Evolutionary conservation across 2,113 vertebrate genomes (phyloP).

Genomic region (Irena cyanogastra): DNA sequence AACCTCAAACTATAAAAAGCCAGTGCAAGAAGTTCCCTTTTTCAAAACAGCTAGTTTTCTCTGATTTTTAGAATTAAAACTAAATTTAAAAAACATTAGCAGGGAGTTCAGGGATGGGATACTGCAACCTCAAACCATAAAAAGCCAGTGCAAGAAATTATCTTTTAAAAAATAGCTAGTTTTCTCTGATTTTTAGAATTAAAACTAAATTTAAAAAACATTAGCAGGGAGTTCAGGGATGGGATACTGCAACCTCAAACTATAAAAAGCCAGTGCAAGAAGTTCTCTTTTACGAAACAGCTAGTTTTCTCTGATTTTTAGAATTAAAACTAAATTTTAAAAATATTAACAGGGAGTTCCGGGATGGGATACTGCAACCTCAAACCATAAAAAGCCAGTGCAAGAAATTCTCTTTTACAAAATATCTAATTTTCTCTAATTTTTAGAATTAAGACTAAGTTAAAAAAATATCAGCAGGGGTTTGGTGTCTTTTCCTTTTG

Average conservation of each 20-base stretch:
- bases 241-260: background rate
- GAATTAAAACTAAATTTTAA: background rate
- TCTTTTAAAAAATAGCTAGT: background rate
- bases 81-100: background rate
- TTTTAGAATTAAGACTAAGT: background rate
- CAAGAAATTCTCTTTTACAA: background rate
- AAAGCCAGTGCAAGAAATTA: background rate
- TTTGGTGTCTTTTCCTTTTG: background rate
- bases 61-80: background rate
- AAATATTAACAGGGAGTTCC: background rate
- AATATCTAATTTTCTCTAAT: background rate
- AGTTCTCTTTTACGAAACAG: background rate
- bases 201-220: background rate
- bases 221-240: background rate
- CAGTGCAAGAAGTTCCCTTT: background rate
- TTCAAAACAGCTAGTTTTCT: background rate
- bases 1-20: background rate
- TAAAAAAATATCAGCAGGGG: no score
- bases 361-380: background rate
- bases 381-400: background rate
- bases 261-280: background rate
- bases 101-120: background rate
- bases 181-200: background rate
- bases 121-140: background rate
- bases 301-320: background rate